Conservation (phyloP, 2,888 invertebrate genomes). For the Drosophila neonasuta region DNA sequence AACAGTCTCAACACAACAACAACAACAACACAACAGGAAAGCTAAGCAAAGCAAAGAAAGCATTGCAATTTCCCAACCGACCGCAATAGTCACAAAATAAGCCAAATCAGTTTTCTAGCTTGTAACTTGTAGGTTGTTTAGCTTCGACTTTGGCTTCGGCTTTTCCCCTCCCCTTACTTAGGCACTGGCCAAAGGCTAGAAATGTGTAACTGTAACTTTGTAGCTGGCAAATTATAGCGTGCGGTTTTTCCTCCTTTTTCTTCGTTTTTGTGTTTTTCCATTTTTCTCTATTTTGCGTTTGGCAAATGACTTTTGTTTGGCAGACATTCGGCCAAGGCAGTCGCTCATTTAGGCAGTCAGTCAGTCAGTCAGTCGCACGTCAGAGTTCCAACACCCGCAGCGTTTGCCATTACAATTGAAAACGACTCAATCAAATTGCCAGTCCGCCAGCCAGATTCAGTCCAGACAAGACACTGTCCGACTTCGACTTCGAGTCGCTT, state of each 20-base stretch:
- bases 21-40: no score
- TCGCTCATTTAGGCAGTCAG: conserved; percentile 26
- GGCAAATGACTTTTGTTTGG: conserved; percentile 68
- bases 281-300: conserved; percentile 45
- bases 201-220: conserved; percentile 71
- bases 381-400: conserved; percentile 76
- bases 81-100: conserved; percentile 64
- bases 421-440: conserved; percentile 77
- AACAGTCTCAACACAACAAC: conserved; percentile 40
- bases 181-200: conserved; percentile 49
- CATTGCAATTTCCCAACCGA: conserved; percentile 58
- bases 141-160: not conserved
- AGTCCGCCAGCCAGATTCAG: conserved; percentile 36
- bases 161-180: conserved; percentile 1
- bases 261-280: conserved; percentile 24
- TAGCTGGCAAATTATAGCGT: conserved; percentile 66
- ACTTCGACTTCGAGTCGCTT: not conserved
- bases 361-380: conserved; percentile 38
- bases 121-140: conserved; percentile 23
- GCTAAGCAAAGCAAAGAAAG: conserved; percentile 1
- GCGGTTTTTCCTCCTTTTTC: conserved; percentile 45
- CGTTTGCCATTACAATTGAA: conserved; percentile 73
- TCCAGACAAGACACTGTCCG: conserved; percentile 28
- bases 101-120: conserved; percentile 65
- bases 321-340: conserved; percentile 23